Percentiles rank a stretch among this genome's conserved stretches.
Evolutionary conservation across 2,113 vertebrate species (phyloP).

Genomic region (Raja brachyura): DNA sequence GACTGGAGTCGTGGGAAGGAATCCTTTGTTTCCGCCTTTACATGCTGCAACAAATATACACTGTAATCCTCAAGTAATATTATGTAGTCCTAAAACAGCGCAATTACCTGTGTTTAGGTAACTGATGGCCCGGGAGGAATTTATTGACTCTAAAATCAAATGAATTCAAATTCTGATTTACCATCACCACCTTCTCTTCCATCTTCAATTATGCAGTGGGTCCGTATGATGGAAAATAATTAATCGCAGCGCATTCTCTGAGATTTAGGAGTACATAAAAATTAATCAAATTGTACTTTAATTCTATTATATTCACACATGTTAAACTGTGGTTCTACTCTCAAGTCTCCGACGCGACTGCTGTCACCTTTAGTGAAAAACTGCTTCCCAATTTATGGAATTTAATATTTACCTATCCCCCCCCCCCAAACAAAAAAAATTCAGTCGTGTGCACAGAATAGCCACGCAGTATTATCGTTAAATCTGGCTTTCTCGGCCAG

Average conservation of each 20-base stretch:
- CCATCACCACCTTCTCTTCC: no score
- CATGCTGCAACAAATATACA: no score
- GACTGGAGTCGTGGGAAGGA: background rate
- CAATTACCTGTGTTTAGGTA: background rate
- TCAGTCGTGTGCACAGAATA: background rate
- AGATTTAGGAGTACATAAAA: background rate
- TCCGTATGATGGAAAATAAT: background rate
- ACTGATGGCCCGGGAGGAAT: background rate
- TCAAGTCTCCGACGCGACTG: background rate
- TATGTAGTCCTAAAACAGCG: background rate
- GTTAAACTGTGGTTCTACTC: background rate
- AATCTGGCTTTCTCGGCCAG: background rate
- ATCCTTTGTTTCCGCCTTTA: background rate
- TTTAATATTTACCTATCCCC: no score
- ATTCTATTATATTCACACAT: background rate
- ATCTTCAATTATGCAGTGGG: background rate
- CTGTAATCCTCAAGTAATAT: background rate
- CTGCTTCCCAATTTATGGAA: no score
- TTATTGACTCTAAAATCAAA: background rate
- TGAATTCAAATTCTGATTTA: background rate
- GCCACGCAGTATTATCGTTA: no score
- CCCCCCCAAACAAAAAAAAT: no score
- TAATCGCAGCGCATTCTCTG: background rate
- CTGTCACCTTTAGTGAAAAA: background rate
- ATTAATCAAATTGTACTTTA: background rate